Conservation (phyloP, 2,113 vertebrate species). For the Globicephala melas region DNA sequence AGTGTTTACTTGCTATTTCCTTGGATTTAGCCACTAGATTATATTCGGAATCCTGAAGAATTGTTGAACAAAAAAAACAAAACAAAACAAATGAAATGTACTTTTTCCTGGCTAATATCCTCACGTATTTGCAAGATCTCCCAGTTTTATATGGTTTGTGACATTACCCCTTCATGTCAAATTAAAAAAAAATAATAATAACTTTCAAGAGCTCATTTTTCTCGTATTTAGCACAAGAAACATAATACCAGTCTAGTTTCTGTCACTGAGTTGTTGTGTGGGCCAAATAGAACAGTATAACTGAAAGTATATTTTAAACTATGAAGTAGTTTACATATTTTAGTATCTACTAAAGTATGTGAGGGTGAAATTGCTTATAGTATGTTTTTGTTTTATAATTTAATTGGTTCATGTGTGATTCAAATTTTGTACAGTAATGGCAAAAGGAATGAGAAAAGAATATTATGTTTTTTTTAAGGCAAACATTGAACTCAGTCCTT, state of each 20-base stretch:
- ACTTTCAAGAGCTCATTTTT: not conserved
- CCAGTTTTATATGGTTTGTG: not conserved
- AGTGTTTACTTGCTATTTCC: not conserved
- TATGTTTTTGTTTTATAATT: not conserved
- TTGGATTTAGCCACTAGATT: not conserved
- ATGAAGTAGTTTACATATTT: not conserved
- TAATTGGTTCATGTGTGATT: not conserved
- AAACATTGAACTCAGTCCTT: not conserved
- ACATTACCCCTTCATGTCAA: not conserved
- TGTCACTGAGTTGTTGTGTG: not conserved
- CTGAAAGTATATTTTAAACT: not conserved
- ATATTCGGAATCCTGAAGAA: not conserved
- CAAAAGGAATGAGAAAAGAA: not conserved
- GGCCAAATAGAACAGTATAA: not conserved
- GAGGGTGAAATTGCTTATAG: not conserved
- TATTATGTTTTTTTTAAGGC: not conserved
- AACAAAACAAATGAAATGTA: not conserved
- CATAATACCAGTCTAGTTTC: not conserved
- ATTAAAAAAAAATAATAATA: not conserved
- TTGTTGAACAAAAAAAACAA: not conserved
- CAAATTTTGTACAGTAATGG: not conserved
- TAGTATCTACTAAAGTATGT: not conserved
- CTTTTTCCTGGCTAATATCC: not conserved
- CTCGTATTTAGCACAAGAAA: not conserved
- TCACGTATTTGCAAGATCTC: not conserved